phyloP scores from a whole-genome alignment of 2,888 invertebrate species.

The Drosophila meridionalis region DNA sequence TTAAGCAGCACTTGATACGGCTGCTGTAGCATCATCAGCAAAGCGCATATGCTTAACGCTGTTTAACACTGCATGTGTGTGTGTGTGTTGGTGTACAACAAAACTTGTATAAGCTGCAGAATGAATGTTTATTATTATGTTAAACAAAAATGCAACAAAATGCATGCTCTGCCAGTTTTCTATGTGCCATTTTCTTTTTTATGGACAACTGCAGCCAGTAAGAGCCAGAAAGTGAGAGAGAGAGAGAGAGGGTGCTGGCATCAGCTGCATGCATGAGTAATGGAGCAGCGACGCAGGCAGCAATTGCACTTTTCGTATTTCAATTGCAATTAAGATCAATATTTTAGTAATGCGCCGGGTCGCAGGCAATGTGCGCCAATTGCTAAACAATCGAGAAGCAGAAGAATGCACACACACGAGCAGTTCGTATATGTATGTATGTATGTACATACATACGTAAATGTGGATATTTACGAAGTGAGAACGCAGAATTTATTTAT shows the following conservation, averaged over 20 bases:
- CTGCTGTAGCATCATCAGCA: constrained; percentile 6
- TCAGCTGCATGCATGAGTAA: constrained; percentile 65
- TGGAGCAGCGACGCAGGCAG: constrained; percentile 28
- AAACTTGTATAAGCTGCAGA: constrained; percentile 36
- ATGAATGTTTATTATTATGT: constrained; percentile 35
- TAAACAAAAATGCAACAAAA: constrained; percentile 39
- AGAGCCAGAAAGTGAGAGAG: background rate
- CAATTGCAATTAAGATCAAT: constrained; percentile 69
- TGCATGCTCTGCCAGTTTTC: constrained; percentile 46
- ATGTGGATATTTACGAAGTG: constrained; percentile 17
- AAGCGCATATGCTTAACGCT: constrained; percentile 20
- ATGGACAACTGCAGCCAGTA: constrained; percentile 14
- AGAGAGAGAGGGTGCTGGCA: constrained; percentile 9
- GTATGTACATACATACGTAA: too few species aligned
- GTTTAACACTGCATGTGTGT: constrained; percentile 20
- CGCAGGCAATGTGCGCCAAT: constrained; percentile 42
- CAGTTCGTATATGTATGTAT: background rate
- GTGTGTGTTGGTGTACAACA: constrained; percentile 17
- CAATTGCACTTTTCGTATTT: constrained; percentile 37
- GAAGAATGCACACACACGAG: constrained; percentile 19
- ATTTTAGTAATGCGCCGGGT: constrained; percentile 64
- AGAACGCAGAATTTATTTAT: constrained; percentile 47
- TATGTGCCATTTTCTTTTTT: constrained; percentile 42
- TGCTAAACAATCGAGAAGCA: constrained; percentile 60
- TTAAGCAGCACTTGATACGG: background rate